These are phyloP conservation scores for Neodiprion pinetum DNA, from an alignment of 1,140 invertebrate genomes.

Conservation along the genomic window DNA sequence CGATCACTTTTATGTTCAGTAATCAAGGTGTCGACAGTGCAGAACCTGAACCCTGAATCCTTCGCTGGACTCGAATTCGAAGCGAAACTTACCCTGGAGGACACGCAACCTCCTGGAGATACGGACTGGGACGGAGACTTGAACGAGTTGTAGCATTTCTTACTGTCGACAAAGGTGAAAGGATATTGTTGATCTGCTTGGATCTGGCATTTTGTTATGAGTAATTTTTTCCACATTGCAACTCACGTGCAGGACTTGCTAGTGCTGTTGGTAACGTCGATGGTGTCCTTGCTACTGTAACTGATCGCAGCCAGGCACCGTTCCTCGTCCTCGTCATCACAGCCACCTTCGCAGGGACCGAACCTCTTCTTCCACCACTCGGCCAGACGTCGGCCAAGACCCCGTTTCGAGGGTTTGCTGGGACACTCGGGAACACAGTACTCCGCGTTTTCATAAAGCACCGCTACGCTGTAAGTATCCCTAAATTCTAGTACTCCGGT, in stretches of 20 bases:
- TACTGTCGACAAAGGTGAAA: background rate
- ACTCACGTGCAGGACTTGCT: slow-evolving; percentile 36
- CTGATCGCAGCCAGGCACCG: slow-evolving; percentile 36
- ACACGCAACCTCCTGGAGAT: background rate
- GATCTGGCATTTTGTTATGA: background rate
- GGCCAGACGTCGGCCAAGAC: slow-evolving; percentile 27
- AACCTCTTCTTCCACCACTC: slow-evolving; percentile 38
- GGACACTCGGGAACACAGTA: slow-evolving; percentile 34
- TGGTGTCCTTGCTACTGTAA: slow-evolving; percentile 39
- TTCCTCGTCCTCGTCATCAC: slow-evolving; percentile 35
- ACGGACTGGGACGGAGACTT: background rate
- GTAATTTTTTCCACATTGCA: slow-evolving; percentile 24
- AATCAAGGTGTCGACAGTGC: too few relatives aligned
- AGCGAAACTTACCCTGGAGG: background rate
- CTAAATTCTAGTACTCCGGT: slow-evolving; percentile 13
- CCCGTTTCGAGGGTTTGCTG: slow-evolving; percentile 22
- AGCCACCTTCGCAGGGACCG: slow-evolving; percentile 29
- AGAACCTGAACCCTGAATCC: too few relatives aligned
- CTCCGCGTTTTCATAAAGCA: slow-evolving; percentile 42
- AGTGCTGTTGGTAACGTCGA: slow-evolving; percentile 25
- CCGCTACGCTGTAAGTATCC: slow-evolving; percentile 31
- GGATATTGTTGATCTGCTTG: too few relatives aligned
- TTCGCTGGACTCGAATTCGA: too few relatives aligned
- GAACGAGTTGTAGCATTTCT: background rate
- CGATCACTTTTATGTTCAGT: too few relatives aligned